Conservation (phyloP, 1,140 invertebrate genomes). For the Diuraphis noxia region DNA sequence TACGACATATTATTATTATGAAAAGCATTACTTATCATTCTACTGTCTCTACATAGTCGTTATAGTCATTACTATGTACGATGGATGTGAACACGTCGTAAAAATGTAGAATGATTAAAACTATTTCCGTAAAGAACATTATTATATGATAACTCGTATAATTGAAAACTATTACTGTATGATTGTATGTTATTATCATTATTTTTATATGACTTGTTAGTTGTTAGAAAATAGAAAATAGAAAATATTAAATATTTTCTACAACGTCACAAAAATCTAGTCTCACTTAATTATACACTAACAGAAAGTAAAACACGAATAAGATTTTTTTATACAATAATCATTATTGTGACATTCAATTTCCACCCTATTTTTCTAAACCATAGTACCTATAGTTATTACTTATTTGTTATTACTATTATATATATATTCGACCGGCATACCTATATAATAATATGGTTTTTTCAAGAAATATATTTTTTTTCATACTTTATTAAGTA, state of each 20-base stretch:
- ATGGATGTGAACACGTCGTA: not conserved
- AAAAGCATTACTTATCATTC: not conserved
- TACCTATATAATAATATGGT: not conserved
- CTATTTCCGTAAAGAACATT: not conserved
- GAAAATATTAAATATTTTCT: not conserved
- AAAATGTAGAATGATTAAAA: not conserved
- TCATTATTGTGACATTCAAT: not conserved
- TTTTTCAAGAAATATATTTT: not conserved
- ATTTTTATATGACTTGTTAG: conserved; percentile 16
- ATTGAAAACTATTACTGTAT: not conserved
- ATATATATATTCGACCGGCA: not conserved
- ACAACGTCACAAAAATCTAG: not conserved
- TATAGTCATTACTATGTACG: not conserved
- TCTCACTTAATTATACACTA: not conserved
- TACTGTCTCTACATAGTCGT: not conserved
- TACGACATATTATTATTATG: not conserved
- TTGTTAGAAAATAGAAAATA: too few species aligned
- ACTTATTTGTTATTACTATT: not conserved
- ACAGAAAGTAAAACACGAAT: not conserved
- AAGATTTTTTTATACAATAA: not conserved
- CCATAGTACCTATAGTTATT: not conserved
- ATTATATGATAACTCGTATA: not conserved
- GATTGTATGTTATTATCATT: conserved; percentile 16
- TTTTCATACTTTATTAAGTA: not conserved
- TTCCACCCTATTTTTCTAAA: not conserved